Base-by-base conservation (phyloP, 2,888 invertebrate species). In the Tenodera sinensis region DNA sequence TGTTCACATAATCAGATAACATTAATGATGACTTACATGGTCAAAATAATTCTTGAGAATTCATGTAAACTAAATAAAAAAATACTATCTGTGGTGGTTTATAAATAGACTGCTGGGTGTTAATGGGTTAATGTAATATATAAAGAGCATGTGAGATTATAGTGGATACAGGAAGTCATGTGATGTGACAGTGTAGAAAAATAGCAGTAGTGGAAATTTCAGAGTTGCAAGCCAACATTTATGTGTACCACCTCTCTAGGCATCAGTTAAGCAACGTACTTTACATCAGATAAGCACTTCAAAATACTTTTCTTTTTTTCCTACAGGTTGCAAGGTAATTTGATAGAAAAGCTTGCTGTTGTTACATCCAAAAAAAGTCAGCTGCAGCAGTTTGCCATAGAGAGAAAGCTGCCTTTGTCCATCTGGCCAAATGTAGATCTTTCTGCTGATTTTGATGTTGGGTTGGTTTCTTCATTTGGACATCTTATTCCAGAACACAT, bases 391-490 rank as follows among this genome's bases (percentile, higher is more conserved):
- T 98, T 96, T 94, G 97, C 98, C 0, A 92, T 93, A 34, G 91
- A 95, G 28, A 94, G 96, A 91, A 94, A 95, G 81, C 93, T 97
- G 30, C 92, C 92, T 27, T 92, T 96, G 28, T 94, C 96, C 91
- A 92, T 94, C 90, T 98, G 98, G 98, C 96, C 96, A 3, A 92
- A 93, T 47, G 91, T 93, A 83, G 92, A 94, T 83, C 91, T 92
- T 14, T 91, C 94, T 88, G 92, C 93, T 25, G 93, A 94, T 88
- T 98, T 96, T 94, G 96, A 99, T 92, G 93, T 99, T 90, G 99
- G 99, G 7, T 93, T 99, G 87, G 97, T 99, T 47, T 98, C 97
- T 2, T 98, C 99, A 0, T 99, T 99, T 94, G 99, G 99, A 0
- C 96, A 98, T 92, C 94, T 99, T 90, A 98, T 99, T 92, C 98